Base-by-base conservation (phyloP, 2,888 invertebrate genomes). In the Thyatira batis region DNA sequence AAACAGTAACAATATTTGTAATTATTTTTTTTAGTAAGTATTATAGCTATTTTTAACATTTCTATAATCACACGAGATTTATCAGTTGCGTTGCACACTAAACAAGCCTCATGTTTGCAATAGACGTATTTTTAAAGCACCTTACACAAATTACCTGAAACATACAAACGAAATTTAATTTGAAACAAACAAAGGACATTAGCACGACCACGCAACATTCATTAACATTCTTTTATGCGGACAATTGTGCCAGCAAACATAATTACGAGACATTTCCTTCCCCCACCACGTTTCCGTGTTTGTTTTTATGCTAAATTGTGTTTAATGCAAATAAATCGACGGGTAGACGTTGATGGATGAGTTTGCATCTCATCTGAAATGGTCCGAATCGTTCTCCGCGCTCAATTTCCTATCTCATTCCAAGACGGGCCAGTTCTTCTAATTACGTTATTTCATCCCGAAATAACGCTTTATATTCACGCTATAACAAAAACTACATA, bases 241-340 rank as follows among this genome's bases (percentile, higher is more conserved):
- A 49, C 17, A 33, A 49, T 49, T 53, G 48, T 60, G 33, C 45
- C 45, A 20, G 51, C 56, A 54, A 52, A 53, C 45, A 49, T 50
- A 48, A 53, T 57, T 58, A 51, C 30, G 60, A 65, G 67, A 61
- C 53, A 69, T 73, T 71, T 78, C 67, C 75, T 78, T 73, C 71
- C 71, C 67, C 61, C 58, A 69, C 55, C 61, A 63, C 17, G 39
- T 69, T 75, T 73, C 65, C 69, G 68, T 60, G 60, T 63, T 80
- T 83, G 80, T 85, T 82, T 85, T 82, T 81, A 86, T 86, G 85
- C 82, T 85, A 87, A 87, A 83, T 84, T 82, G 82, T 81, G 82
- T 81, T 76, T 17, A 13, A 48, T 48, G 76, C 69, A 75, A 76
- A 79, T 78, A 80, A 73, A 74, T 72, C 74, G 56, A 60, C 60